phyloP scores from a whole-genome alignment of 1,140 invertebrate species.

The Harlomillsia oculata region DNA sequence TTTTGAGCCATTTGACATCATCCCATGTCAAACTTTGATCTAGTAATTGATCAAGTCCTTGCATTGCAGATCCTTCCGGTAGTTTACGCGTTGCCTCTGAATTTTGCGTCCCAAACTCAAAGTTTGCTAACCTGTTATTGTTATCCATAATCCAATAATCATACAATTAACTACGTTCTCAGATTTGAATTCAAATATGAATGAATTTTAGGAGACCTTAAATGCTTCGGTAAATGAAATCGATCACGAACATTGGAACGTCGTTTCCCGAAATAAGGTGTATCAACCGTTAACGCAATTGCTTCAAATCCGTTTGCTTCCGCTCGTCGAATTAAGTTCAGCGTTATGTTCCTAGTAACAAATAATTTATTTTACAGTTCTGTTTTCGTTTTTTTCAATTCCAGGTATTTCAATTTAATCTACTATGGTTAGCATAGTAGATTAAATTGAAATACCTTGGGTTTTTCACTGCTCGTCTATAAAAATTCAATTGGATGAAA shows the following conservation, averaged over 20 bases:
- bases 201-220: no score
- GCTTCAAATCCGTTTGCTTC: constrained; percentile 61
- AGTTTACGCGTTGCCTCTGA: constrained; percentile 10
- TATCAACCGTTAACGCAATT: constrained; percentile 81
- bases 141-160: no score
- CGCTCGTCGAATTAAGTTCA: constrained; percentile 16
- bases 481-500: no score
- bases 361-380: no score
- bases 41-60: constrained; percentile 52
- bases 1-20: constrained; percentile 74
- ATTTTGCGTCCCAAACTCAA: constrained; percentile 35
- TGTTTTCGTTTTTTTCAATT: no score
- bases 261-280: constrained; percentile 71
- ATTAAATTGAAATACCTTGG: no score
- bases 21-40: constrained; percentile 71
- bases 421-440: no score
- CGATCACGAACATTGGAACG: constrained; percentile 71
- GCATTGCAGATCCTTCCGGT: constrained; percentile 55
- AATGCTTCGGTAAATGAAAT: constrained; percentile 69
- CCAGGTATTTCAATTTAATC: no score
- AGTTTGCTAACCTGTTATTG: constrained; percentile 41
- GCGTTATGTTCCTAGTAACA: no score
- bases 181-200: no score
- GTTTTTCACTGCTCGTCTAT: no score
- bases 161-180: no score